Percentiles rank a stretch among this genome's conserved stretches.
Evolutionary conservation across 2,888 invertebrate genomes (phyloP).

Genomic region (Drosophila bunnanda): DNA sequence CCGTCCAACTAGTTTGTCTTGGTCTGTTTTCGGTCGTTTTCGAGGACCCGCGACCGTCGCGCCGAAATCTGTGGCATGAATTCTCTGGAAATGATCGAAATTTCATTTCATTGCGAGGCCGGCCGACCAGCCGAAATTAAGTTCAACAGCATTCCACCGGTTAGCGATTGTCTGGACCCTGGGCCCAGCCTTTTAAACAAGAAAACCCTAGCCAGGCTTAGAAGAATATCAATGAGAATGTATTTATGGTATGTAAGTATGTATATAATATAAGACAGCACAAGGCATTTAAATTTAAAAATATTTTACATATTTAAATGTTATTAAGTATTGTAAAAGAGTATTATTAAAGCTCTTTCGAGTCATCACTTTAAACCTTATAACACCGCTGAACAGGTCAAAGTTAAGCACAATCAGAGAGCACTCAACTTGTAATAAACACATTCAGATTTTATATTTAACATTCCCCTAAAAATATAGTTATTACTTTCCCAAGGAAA

Average conservation of each 20-base stretch:
- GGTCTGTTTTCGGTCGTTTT: slow-evolving; percentile 27
- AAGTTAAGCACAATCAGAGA: too few species aligned
- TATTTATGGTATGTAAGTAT: background rate
- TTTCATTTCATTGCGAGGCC: slow-evolving; percentile 68
- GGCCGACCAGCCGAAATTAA: slow-evolving; percentile 52
- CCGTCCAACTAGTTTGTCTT: slow-evolving; percentile 68
- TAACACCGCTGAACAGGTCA: too few species aligned
- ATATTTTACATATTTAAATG: background rate
- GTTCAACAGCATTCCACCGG: slow-evolving; percentile 76
- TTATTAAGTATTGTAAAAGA: too few species aligned
- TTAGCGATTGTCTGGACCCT: slow-evolving; percentile 41
- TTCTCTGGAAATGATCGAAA: slow-evolving; percentile 78
- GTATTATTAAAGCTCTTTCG: too few species aligned
- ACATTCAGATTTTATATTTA: too few species aligned
- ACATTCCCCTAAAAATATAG: too few species aligned
- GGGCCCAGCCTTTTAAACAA: slow-evolving; percentile 43
- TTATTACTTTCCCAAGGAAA: too few species aligned
- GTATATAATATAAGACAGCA: background rate
- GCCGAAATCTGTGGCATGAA: slow-evolving; percentile 75
- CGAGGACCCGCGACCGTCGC: slow-evolving; percentile 33
- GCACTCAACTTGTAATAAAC: too few species aligned
- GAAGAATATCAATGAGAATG: slow-evolving; percentile 22
- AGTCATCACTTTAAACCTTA: too few species aligned
- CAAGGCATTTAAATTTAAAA: background rate
- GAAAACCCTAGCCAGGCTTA: slow-evolving; percentile 25